phyloP scores from a whole-genome alignment of 2,888 invertebrate species.

The Troides helena region DNA sequence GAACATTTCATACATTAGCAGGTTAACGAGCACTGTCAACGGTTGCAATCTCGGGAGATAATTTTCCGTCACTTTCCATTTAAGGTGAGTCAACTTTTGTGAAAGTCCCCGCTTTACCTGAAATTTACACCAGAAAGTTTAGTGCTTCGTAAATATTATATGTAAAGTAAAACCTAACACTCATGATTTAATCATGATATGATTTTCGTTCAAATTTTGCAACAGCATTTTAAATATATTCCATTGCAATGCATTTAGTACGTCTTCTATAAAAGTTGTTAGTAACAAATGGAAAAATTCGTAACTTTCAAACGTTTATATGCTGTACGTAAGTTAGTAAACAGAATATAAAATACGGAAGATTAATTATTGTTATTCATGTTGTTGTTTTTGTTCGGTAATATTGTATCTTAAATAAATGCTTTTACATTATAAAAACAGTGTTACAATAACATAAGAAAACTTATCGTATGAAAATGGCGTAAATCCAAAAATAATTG shows the following conservation, averaged over 20 bases:
- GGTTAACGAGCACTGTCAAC: slow-evolving; percentile 17
- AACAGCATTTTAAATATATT: not conserved
- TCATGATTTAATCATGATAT: too few species aligned
- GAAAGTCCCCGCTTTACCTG: slow-evolving; percentile 4
- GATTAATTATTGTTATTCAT: not conserved
- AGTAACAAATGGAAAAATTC: slow-evolving; percentile 17
- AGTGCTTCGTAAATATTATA: not conserved
- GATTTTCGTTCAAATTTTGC: too few species aligned
- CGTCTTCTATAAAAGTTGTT: slow-evolving; percentile 4
- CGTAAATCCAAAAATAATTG: not conserved
- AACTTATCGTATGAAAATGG: not conserved
- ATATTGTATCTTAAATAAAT: not conserved
- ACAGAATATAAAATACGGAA: not conserved
- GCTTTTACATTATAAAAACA: not conserved
- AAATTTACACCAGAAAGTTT: not conserved
- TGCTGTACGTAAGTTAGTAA: not conserved
- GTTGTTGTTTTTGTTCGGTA: not conserved
- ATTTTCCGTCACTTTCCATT: slow-evolving; percentile 19
- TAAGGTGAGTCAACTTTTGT: slow-evolving; percentile 11
- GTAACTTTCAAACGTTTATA: not conserved
- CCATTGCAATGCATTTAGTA: slow-evolving; percentile 1
- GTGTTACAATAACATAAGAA: not conserved
- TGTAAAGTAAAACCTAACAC: not conserved
- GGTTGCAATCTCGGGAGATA: slow-evolving; percentile 14
- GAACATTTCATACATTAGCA: slow-evolving; percentile 15